A percentile compares a stretch with the other conserved stretches of the same genome.
phyloP scores from a whole-genome alignment of 2,888 invertebrate species.

The Mylabris sibirica region DNA sequence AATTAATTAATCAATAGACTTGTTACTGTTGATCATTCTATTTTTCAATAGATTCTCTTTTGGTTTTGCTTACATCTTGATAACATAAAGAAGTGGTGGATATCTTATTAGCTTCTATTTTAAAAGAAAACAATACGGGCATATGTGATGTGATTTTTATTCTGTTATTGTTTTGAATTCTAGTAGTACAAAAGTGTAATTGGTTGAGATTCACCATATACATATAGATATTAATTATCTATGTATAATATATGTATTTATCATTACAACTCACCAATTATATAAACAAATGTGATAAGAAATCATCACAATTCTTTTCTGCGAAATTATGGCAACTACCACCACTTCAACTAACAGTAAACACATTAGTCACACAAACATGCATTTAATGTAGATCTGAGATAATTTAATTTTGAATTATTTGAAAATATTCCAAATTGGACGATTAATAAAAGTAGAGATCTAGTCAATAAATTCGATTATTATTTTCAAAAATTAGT shows the following conservation, averaged over 20 bases:
- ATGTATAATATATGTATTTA: neutral
- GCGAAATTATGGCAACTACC: neutral
- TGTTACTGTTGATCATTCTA: constrained; percentile 44
- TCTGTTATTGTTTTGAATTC: neutral
- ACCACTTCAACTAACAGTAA: neutral
- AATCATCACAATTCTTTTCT: neutral
- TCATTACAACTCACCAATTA: neutral
- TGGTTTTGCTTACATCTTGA: constrained; percentile 20
- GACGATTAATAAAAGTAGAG: constrained; percentile 35
- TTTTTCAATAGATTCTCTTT: neutral
- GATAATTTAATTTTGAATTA: constrained; percentile 22
- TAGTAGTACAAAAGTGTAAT: constrained; percentile 21
- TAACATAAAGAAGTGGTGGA: neutral
- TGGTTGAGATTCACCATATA: neutral
- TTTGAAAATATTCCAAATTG: neutral
- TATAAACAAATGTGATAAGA: constrained; percentile 19
- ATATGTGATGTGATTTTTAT: constrained; percentile 23
- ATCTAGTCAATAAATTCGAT: constrained; percentile 38
- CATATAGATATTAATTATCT: neutral
- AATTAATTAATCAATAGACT: constrained; percentile 44
- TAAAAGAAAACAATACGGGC: neutral
- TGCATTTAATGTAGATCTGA: constrained; percentile 32
- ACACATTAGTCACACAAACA: constrained; percentile 42
- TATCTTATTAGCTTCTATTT: constrained; percentile 1
- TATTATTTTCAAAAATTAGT: neutral